Percentiles rank a stretch among this genome's conserved stretches.
phyloP scores from a whole-genome alignment of 2,113 vertebrate species.

The Lasiurus borealis region DNA sequence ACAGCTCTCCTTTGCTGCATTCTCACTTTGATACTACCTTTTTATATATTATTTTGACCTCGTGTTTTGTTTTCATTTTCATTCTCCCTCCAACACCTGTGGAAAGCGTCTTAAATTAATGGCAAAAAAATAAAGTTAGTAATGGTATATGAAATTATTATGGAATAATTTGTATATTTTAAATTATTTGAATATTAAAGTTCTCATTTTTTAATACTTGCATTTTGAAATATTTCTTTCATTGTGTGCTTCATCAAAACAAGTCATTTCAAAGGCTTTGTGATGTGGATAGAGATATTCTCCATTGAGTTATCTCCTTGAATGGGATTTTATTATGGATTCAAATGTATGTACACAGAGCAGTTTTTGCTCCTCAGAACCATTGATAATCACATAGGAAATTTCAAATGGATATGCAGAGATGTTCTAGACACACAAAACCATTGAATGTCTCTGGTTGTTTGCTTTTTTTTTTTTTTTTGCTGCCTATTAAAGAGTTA shows the following conservation, averaged over 20 bases:
- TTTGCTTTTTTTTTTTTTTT: not conserved
- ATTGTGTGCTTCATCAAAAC: not conserved
- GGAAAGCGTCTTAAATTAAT: not conserved
- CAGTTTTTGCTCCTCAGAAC: not conserved
- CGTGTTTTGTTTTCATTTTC: constrained; percentile 19
- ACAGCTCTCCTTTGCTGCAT: not conserved
- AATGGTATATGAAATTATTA: not conserved
- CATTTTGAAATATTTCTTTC: constrained; percentile 8
- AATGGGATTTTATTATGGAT: not conserved
- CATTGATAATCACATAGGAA: not conserved
- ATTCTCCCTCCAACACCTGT: not conserved
- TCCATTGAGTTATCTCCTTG: not conserved
- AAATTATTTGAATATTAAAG: not conserved
- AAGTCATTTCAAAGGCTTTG: not conserved
- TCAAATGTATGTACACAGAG: not conserved
- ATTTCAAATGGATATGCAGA: constrained; percentile 3
- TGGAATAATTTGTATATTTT: not conserved
- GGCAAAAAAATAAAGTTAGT: not conserved
- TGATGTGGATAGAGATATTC: not conserved
- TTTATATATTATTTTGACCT: not conserved
- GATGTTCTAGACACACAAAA: not conserved
- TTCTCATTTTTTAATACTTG: constrained; percentile 2
- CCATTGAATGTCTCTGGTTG: not conserved
- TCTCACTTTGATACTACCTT: not conserved
- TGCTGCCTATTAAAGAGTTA: not conserved